Percentiles rank a stretch among this genome's conserved stretches.
phyloP scores from a whole-genome alignment of 2,888 invertebrate species.

The Cyclophora punctaria region DNA sequence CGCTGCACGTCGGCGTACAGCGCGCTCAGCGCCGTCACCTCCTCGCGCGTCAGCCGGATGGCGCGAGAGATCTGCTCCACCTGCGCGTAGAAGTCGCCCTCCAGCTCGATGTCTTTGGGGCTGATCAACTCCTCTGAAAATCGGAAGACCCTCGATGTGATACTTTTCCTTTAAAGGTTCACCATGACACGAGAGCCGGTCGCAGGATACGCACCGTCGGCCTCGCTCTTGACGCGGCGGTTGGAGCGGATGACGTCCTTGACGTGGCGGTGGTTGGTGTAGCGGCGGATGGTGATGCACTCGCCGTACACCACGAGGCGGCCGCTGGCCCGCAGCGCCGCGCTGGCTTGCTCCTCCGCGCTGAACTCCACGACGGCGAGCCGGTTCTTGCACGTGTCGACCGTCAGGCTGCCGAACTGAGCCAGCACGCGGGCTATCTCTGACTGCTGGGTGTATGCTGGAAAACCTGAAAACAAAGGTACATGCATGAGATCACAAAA shows the following conservation, averaged over 20 bases:
- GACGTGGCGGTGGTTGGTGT: constrained; percentile 12
- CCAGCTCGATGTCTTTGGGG: constrained; percentile 36
- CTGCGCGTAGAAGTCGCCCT: constrained; percentile 57
- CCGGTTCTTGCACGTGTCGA: constrained; percentile 29
- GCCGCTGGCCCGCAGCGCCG: constrained; percentile 24
- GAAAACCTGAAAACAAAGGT: constrained; percentile 41
- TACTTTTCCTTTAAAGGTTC: neutral
- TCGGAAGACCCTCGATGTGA: constrained; percentile 1
- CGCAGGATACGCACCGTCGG: too few species aligned
- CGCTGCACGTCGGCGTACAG: constrained; percentile 62
- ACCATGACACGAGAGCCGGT: too few species aligned
- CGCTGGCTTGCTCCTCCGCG: constrained; percentile 21
- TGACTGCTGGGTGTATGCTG: constrained; percentile 38
- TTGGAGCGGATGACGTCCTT: constrained; percentile 6
- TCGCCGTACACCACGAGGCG: constrained; percentile 45
- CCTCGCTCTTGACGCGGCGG: constrained; percentile 2
- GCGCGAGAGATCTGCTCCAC: constrained; percentile 40
- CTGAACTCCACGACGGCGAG: constrained; percentile 31
- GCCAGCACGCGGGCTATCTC: constrained; percentile 40
- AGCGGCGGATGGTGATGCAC: constrained; percentile 31
- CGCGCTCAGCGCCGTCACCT: constrained; percentile 36
- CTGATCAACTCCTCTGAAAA: constrained; percentile 30
- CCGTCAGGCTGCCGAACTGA: constrained; percentile 31
- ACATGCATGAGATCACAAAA: neutral
- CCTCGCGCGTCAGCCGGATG: constrained; percentile 51